Conservation (phyloP, 1,140 invertebrate genomes). For the Himalopsyche phryganea region DNA sequence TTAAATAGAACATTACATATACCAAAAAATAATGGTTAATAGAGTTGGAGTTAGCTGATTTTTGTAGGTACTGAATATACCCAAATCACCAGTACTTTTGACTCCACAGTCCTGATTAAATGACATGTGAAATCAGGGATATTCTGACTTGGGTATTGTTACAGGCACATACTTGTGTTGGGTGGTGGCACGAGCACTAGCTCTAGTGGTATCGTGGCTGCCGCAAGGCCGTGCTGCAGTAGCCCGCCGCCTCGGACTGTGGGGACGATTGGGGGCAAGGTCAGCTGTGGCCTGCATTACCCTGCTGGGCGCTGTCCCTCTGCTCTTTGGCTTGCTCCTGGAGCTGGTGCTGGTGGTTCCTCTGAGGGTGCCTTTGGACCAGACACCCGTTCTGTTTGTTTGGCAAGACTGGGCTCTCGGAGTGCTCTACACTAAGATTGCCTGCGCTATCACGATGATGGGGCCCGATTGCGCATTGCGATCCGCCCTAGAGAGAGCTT, state of each 20-base stretch:
- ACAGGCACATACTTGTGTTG: constrained; percentile 87
- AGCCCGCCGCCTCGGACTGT: constrained; percentile 68
- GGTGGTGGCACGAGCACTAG: constrained; percentile 74
- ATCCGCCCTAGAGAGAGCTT: constrained; percentile 85
- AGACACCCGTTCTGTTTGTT: constrained; percentile 93
- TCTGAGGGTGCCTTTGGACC: constrained; percentile 85
- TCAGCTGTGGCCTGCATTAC: constrained; percentile 72
- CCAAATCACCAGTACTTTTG: no score
- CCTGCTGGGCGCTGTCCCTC: constrained; percentile 85
- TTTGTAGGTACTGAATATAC: no score
- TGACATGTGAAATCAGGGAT: no score
- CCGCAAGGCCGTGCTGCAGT: constrained; percentile 82
- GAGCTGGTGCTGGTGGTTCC: constrained; percentile 89
- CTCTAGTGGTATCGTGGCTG: constrained; percentile 79
- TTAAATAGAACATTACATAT: no score
- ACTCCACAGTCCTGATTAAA: no score
- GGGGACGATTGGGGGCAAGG: constrained; percentile 64
- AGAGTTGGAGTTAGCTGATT: no score
- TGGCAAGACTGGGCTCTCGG: constrained; percentile 97
- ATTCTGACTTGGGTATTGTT: no score
- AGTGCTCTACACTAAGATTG: constrained; percentile 95
- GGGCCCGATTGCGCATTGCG: constrained; percentile 94
- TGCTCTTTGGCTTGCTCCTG: constrained; percentile 87
- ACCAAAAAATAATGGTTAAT: no score
- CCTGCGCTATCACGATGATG: constrained; percentile 96